Conservation (phyloP, 2,888 invertebrate species). For the Lampropteryx suffumata region DNA sequence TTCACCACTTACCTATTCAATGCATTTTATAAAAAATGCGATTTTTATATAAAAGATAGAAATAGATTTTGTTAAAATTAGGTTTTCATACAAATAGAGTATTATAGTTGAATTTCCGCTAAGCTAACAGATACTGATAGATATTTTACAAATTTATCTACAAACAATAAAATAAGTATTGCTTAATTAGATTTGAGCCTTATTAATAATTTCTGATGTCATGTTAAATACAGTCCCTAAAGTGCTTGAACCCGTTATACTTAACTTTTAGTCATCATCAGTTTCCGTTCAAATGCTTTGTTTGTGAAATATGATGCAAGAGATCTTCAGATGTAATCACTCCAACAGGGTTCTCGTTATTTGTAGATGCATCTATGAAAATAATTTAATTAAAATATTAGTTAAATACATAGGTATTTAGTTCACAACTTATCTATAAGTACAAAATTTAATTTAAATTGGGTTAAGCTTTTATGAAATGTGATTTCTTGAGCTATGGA, state of each 20-base stretch:
- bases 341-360: conserved; percentile 84
- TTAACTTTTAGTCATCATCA: conserved; percentile 25
- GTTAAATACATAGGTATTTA: too few relatives aligned
- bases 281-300: conserved; percentile 56
- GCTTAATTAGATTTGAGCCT: conserved; percentile 15
- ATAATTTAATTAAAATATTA: conserved; percentile 30
- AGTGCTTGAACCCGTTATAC: neutral
- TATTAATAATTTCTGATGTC: conserved; percentile 1
- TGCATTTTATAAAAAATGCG: conserved; percentile 8
- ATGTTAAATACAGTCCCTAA: conserved; percentile 1
- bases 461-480: too few relatives aligned
- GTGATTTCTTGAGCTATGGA: too few relatives aligned
- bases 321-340: conserved; percentile 88
- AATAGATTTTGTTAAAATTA: neutral
- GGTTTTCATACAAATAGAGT: neutral
- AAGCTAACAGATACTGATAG: neutral
- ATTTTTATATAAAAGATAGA: conserved; percentile 7
- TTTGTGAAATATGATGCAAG: conserved; percentile 81
- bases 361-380: conserved; percentile 46
- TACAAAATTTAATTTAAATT: too few relatives aligned
- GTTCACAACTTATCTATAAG: too few relatives aligned
- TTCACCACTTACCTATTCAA: conserved; percentile 11
- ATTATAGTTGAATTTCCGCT: neutral
- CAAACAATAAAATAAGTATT: conserved; percentile 3
- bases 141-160: conserved; percentile 2